Base-by-base conservation (phyloP, 2,888 invertebrate genomes). In the Agrilus biguttatus region DNA sequence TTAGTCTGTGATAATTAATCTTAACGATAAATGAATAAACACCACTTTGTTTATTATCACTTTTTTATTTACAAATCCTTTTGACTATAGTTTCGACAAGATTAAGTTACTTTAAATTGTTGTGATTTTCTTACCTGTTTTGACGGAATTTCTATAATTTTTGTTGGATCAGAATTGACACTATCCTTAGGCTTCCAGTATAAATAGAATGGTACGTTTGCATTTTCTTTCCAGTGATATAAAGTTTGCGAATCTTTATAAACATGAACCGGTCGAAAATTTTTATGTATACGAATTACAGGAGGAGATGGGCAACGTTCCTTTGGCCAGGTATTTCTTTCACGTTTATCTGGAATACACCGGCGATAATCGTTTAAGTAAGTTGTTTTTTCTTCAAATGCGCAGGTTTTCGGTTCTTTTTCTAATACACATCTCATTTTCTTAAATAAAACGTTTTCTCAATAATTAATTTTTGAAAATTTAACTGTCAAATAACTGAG, bases 161-260 rank as follows among this genome's bases (percentile, higher is more conserved):
- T 45, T 23, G 52, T 46, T 3, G 61, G 61, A 47, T 60, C 48
- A 5, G 57, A 56, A 21, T 55, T 52, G 4, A 60, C 41, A 19
- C 61, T 63, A 6, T 61, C 59, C 43, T 62, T 60, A 0, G 57
- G 57, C 40, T 49, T 37, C 51, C 59, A 55, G 5, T 61, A 49
- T 33, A 64, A 50, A 45, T 62, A 51, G 44, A 65, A 63, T 3
- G 65, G 62, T 12, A 63, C 49, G 28, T 60, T 47, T 13, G 53
- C 52, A 8, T 47, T 49, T 28, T 53, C 46, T 33, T 51, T 50
- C 50, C 53, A 57, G 38, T 52, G 48, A 12, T 50, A 41, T 44
- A 57, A 63, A 2, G 58, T 59, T 51, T 62, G 59, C 19, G 54
- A 53, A 45, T 63, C 62, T 42, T 51, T 50, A 19, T 28, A 28